Evolutionary conservation across 2,888 invertebrate genomes (phyloP).

Genomic region (Cerceris ruficornis): DNA sequence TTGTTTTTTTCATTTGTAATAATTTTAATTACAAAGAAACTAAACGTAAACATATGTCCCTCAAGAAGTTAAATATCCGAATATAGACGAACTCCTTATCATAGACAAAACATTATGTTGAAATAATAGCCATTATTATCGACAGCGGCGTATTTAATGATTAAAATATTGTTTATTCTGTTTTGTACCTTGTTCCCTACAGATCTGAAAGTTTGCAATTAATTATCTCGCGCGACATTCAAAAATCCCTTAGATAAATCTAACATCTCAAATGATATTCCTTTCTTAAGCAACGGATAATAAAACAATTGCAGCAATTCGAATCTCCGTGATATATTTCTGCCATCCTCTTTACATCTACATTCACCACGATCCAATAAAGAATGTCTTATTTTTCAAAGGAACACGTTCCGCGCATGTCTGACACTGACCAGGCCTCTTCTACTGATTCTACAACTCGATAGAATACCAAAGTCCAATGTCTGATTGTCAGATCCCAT

Average conservation of each 20-base stretch:
- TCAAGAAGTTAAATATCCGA: too few species aligned
- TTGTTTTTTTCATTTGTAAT: too few species aligned
- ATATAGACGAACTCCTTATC: slow-evolving; percentile 20
- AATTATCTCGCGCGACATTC: slow-evolving; percentile 44
- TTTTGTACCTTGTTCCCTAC: slow-evolving; percentile 62
- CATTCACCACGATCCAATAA: slow-evolving; percentile 23
- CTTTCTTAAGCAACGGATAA: too few species aligned
- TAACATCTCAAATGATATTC: too few species aligned
- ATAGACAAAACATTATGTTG: slow-evolving; percentile 13
- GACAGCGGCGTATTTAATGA: neutral
- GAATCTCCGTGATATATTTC: too few species aligned
- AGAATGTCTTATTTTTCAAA: slow-evolving; percentile 33
- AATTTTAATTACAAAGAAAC: too few species aligned
- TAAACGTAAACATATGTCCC: too few species aligned
- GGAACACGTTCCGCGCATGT: slow-evolving; percentile 6
- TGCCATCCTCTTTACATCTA: too few species aligned
- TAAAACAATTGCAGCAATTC: too few species aligned
- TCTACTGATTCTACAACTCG: slow-evolving; percentile 25
- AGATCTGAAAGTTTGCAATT: slow-evolving; percentile 49
- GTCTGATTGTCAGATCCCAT: neutral
- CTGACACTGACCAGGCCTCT: slow-evolving; percentile 43
- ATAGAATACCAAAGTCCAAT: neutral
- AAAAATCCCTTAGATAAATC: neutral
- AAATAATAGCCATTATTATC: slow-evolving; percentile 2
- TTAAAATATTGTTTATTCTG: slow-evolving; percentile 41